Base-by-base conservation (phyloP, 2,888 invertebrate genomes). In the Oscheius sp. region DNA sequence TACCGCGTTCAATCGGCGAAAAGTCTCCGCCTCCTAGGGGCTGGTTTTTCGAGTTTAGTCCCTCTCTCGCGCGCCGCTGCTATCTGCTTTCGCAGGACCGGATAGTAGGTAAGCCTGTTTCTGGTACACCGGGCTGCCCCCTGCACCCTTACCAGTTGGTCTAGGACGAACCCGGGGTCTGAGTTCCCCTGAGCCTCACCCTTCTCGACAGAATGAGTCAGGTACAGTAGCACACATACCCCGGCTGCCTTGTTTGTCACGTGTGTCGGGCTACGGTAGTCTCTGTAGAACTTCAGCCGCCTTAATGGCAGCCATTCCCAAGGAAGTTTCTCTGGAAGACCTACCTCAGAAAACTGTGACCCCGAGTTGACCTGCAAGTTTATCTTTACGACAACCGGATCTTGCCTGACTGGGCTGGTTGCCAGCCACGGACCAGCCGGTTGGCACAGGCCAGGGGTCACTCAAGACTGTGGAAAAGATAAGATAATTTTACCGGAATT, bases 1-100 rank as follows among this genome's bases (percentile, higher is more conserved):
- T 34, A 12, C 33, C 33, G 8, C 33, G 12, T 20, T 15, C 5
- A 27, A 17, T 5, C 55, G n/a, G 55, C 52, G 34, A n/a, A n/a
- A 53, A 50, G 23, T 31, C 17, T 48, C 57, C 39, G 57, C 57
- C 55, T 48, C 52, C 50, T 61, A 55, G 64, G 58, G 69, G 64
- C 72, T 69, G 72, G 72, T 72, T 72, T 72, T 72, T 72, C 72
- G 72, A 58, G 72, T 72, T 72, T 72, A 50, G 68, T 52, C 33
- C 64, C 61, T 61, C 61, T 42, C 61, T 46, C 48, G 52, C 64
- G 48, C 48, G 31, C 42, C 63, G 64, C 64, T 64, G 64, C 64
- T 64, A 64, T 64, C 64, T 46, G 64, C 64, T 64, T 64, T 50
- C 48, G 48, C 64, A 64, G 64, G 68, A 61, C 61, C 68, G 50